Evolutionary conservation across 2,797 vertebrate genomes (phyloP).

Genomic region (Lophius americanus): DNA sequence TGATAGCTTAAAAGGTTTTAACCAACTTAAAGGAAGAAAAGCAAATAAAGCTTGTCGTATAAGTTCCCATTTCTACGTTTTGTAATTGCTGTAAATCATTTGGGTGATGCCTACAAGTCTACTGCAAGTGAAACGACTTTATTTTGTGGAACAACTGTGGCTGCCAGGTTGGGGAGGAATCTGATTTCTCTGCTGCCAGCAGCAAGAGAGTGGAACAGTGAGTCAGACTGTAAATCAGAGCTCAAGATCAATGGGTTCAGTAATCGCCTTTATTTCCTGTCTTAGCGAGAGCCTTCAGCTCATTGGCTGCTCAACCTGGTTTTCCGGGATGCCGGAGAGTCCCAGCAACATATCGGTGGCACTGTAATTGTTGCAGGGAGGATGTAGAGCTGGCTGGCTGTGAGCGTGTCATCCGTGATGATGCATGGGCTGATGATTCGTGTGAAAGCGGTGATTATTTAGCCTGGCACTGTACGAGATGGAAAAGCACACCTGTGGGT

Average conservation of each 20-base stretch:
- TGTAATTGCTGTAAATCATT: constrained; percentile 67
- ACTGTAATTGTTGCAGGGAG: constrained; percentile 60
- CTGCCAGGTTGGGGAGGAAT: constrained; percentile 53
- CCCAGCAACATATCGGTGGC: constrained; percentile 45
- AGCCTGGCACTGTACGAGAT: constrained; percentile 34
- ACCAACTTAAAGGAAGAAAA: constrained; percentile 33
- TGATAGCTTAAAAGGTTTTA: constrained; percentile 20
- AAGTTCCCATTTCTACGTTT: constrained; percentile 53
- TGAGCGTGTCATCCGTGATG: constrained; percentile 26
- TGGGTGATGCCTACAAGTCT: constrained; percentile 62
- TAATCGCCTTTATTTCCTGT: constrained; percentile 76
- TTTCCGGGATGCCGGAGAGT: constrained; percentile 31
- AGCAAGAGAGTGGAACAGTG: constrained; percentile 57
- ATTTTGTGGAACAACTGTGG: constrained; percentile 56
- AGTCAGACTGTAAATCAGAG: constrained; percentile 72
- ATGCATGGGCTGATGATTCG: constrained; percentile 55
- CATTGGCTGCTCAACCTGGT: constrained; percentile 44
- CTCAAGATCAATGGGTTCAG: constrained; percentile 75
- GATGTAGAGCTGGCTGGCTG: constrained; percentile 45
- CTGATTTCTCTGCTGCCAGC: constrained; percentile 68
- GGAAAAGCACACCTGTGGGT: constrained; percentile 55
- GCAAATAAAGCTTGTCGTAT: constrained; percentile 40
- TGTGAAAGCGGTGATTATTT: constrained; percentile 62
- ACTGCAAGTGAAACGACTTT: constrained; percentile 61
- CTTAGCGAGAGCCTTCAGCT: constrained; percentile 56